A percentile compares a stretch with the other conserved stretches of the same genome.
These are phyloP conservation scores for Onthophagus taurus DNA, from an alignment of 1,140 invertebrate species.

Conservation along the genomic window DNA sequence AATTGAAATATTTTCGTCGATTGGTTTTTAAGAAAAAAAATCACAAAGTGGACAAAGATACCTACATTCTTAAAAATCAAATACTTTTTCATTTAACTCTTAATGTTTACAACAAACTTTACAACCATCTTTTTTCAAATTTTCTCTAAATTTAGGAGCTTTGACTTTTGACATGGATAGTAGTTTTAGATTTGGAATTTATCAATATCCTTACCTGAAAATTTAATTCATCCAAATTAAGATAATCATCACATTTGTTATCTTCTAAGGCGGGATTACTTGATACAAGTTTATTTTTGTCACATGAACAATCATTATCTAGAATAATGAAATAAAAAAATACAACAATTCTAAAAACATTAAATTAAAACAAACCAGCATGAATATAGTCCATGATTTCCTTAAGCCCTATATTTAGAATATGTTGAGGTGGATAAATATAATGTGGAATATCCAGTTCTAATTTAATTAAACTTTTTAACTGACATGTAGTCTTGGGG, in stretches of 20 bases:
- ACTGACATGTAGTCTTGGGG: constrained; percentile 52
- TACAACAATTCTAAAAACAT: neutral
- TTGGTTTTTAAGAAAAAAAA: no score
- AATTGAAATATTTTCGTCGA: no score
- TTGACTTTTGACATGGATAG: no score
- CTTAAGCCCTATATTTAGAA: constrained; percentile 47
- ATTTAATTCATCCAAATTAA: constrained; percentile 9
- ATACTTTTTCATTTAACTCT: no score
- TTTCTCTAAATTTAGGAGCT: no score
- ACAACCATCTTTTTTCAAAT: no score
- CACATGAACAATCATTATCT: constrained; percentile 8
- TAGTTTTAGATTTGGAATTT: no score
- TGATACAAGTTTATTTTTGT: neutral
- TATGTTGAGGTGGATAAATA: constrained; percentile 50
- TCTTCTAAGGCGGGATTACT: neutral
- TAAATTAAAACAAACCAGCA: constrained; percentile 32
- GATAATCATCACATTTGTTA: no score
- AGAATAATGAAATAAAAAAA: neutral
- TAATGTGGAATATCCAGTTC: constrained; percentile 52
- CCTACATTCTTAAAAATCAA: no score
- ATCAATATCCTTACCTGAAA: no score
- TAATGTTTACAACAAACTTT: no score
- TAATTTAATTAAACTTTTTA: constrained; percentile 46
- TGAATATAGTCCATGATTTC: constrained; percentile 59
- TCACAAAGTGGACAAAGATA: no score